Conservation (phyloP, 2,113 vertebrate species). For the Hippocampus abdominalis region DNA sequence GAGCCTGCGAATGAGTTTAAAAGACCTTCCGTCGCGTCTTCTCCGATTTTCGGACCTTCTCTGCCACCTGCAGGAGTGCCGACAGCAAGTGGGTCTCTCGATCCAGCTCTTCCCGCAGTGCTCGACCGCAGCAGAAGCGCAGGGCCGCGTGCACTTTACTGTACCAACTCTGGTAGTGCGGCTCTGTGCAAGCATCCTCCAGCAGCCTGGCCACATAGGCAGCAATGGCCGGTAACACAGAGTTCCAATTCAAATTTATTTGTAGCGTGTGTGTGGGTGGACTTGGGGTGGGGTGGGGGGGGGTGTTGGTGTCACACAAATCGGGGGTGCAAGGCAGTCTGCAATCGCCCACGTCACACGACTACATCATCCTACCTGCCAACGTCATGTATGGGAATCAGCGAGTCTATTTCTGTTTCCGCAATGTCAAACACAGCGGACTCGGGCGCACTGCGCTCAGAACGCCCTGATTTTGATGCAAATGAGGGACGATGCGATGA, state of each 20-base stretch:
- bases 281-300: too few relatives aligned
- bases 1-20: background rate
- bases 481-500: too few relatives aligned
- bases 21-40: slow-evolving; percentile 80
- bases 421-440: too few relatives aligned
- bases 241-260: background rate
- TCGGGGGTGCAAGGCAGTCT: too few relatives aligned
- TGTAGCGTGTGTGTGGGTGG: background rate
- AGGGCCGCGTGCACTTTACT: slow-evolving; percentile 84
- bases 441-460: too few relatives aligned
- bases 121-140: slow-evolving; percentile 81
- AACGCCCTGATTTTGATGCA: too few relatives aligned
- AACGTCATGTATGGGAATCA: too few relatives aligned
- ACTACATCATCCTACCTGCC: too few relatives aligned
- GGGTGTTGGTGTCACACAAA: too few relatives aligned
- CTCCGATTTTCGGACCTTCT: slow-evolving; percentile 75
- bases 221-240: background rate
- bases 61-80: slow-evolving; percentile 78
- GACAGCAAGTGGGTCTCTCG: slow-evolving; percentile 77
- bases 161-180: slow-evolving; percentile 84
- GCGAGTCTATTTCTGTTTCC: too few relatives aligned
- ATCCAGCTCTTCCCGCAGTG: slow-evolving; percentile 83
- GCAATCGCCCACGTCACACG: too few relatives aligned
- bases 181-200: slow-evolving; percentile 80
- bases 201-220: slow-evolving; percentile 76